A percentile compares a stretch with the other conserved stretches of the same genome.
phyloP scores from a whole-genome alignment of 1,140 invertebrate species.

The Listronotus oregonensis region DNA sequence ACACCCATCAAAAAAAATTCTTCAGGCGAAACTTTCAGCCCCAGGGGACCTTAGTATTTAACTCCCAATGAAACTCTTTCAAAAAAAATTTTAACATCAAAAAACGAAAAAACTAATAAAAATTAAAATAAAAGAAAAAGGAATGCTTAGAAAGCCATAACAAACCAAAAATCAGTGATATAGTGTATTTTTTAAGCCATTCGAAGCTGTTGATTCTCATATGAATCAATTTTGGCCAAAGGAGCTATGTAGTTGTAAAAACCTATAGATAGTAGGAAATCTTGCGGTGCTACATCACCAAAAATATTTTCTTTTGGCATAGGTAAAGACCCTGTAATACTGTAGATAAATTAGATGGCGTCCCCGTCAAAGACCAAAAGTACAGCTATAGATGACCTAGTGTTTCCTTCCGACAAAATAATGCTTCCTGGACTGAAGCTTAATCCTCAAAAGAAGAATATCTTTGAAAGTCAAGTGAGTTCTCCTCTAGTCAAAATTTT shows the following conservation, averaged over 20 bases:
- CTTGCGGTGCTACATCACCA: conserved; percentile 49
- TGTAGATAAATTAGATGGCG: conserved; percentile 17
- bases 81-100: not conserved
- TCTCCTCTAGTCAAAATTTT: conserved; percentile 53
- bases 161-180: conserved; percentile 29
- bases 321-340: conserved; percentile 42
- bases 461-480: conserved; percentile 36
- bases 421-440: conserved; percentile 30
- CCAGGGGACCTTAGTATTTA: conserved; percentile 52
- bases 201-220: conserved; percentile 51
- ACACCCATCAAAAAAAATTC: conserved; percentile 51
- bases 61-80: conserved; percentile 39
- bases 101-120: conserved; percentile 2
- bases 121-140: conserved; percentile 48
- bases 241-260: conserved; percentile 39
- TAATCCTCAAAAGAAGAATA: conserved; percentile 8
- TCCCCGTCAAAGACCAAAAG: conserved; percentile 46
- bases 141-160: conserved; percentile 38
- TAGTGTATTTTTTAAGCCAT: conserved; percentile 48
- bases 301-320: conserved; percentile 45
- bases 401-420: conserved; percentile 56
- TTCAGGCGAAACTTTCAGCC: conserved; percentile 40
- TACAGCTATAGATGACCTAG: conserved; percentile 59
- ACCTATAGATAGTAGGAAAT: conserved; percentile 14
- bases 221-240: conserved; percentile 44